A percentile compares a stretch with the other conserved stretches of the same genome.
Conservation (phyloP, 2,113 vertebrate species). For the Ophiodon elongatus region DNA sequence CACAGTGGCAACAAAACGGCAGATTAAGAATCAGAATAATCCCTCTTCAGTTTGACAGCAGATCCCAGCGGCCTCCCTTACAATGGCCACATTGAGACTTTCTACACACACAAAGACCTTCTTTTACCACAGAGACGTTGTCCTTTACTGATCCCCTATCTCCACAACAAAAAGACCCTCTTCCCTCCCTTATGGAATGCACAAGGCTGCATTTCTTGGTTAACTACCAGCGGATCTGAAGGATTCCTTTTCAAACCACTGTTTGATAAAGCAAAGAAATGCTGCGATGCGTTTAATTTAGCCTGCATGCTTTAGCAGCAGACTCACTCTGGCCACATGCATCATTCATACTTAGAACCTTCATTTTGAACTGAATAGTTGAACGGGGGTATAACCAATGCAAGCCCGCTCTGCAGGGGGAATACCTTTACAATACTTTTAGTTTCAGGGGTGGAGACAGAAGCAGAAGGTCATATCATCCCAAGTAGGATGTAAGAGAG, state of each 20-base stretch:
- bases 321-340: neutral
- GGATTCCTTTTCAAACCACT: conserved; percentile 55
- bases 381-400: neutral
- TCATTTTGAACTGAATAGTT: neutral
- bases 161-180: conserved; percentile 76
- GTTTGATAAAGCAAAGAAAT: conserved; percentile 43
- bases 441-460: neutral
- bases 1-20: conserved; percentile 61
- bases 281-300: conserved; percentile 37
- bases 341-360: neutral
- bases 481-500: conserved; percentile 45
- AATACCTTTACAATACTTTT: neutral
- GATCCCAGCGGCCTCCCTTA: conserved; percentile 55
- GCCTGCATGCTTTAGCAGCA: neutral
- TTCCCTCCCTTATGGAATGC: conserved; percentile 74
- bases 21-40: conserved; percentile 71
- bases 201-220: conserved; percentile 58
- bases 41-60: conserved; percentile 58
- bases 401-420: neutral
- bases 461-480: conserved; percentile 28
- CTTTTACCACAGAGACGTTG: conserved; percentile 63
- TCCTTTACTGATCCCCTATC: conserved; percentile 79
- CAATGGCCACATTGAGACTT: conserved; percentile 83
- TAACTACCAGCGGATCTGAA: conserved; percentile 58
- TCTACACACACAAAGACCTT: conserved; percentile 75